phyloP scores from a whole-genome alignment of 2,113 vertebrate species.

The Elachura formosa region DNA sequence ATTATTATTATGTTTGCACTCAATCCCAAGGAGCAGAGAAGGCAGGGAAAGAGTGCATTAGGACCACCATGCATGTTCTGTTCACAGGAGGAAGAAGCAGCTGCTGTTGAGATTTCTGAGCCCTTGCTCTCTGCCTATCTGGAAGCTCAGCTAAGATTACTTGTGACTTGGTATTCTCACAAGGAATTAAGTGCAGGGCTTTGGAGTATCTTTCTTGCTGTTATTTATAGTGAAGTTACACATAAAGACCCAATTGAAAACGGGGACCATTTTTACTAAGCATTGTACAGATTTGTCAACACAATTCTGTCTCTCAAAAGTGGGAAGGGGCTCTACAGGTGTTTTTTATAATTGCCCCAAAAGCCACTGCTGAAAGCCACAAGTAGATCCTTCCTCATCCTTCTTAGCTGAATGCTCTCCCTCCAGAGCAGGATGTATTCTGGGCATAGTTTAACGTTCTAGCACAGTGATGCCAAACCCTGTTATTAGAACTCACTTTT shows the following conservation, averaged over 20 bases:
- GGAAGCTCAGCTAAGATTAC: not conserved
- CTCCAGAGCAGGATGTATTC: not conserved
- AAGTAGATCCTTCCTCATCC: not conserved
- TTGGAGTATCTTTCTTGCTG: not conserved
- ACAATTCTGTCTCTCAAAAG: not conserved
- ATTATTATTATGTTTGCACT: not conserved
- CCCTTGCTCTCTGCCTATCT: not conserved
- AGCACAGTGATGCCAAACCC: not conserved
- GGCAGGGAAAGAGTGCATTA: not conserved
- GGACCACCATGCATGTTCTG: rapidly evolving
- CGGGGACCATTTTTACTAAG: not conserved
- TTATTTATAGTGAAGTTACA: not conserved
- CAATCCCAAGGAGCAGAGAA: not conserved
- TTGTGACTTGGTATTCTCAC: not conserved
- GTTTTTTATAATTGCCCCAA: not conserved
- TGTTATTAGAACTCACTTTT: not conserved
- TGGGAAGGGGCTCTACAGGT: not conserved
- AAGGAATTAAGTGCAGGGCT: not conserved
- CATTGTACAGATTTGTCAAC: not conserved
- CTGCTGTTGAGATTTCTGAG: not conserved
- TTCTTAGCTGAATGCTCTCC: not conserved
- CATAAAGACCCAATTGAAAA: not conserved
- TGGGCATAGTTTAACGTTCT: not conserved
- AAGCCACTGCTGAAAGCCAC: not conserved
- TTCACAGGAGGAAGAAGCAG: not conserved